These are phyloP conservation scores for Beris morrisii DNA, from an alignment of 2,888 invertebrate species.

Conservation along the genomic window DNA sequence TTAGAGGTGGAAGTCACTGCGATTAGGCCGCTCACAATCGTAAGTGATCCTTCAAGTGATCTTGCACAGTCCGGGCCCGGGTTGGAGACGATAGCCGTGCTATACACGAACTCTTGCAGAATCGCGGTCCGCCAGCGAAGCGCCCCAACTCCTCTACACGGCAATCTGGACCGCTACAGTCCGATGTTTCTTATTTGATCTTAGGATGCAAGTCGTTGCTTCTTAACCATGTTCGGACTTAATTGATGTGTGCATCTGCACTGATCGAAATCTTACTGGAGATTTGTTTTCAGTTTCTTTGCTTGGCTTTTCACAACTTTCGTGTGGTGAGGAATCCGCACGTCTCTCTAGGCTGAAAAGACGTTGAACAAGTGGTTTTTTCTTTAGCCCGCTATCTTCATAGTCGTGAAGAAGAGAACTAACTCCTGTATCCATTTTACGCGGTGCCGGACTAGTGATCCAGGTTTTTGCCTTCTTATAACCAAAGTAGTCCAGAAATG, in stretches of 20 bases:
- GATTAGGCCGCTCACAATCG: conserved; percentile 38
- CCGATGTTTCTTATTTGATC: neutral
- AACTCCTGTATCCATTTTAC: neutral
- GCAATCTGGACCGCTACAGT: conserved; percentile 12
- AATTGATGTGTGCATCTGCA: conserved; percentile 40
- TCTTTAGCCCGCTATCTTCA: no score
- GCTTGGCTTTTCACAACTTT: conserved; percentile 39
- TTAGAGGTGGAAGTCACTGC: conserved; percentile 40
- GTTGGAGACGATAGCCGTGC: neutral
- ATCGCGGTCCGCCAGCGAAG: conserved; percentile 12
- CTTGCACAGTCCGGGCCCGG: neutral
- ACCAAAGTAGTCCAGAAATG: conserved; percentile 19
- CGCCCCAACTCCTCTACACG: conserved; percentile 1
- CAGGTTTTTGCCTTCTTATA: neutral
- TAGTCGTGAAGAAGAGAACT: neutral
- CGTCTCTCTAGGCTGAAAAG: conserved; percentile 8
- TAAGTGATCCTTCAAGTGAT: conserved; percentile 36
- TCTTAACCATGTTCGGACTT: conserved; percentile 38
- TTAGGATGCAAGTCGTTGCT: conserved; percentile 11
- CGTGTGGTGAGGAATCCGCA: conserved; percentile 34
- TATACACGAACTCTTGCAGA: no score
- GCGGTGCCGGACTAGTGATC: conserved; percentile 2
- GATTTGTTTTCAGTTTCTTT: conserved; percentile 38
- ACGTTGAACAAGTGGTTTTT: no score
- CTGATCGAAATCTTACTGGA: conserved; percentile 37